Base-by-base conservation (phyloP, 2,888 invertebrate genomes). In the Aleiodes testaceus region DNA sequence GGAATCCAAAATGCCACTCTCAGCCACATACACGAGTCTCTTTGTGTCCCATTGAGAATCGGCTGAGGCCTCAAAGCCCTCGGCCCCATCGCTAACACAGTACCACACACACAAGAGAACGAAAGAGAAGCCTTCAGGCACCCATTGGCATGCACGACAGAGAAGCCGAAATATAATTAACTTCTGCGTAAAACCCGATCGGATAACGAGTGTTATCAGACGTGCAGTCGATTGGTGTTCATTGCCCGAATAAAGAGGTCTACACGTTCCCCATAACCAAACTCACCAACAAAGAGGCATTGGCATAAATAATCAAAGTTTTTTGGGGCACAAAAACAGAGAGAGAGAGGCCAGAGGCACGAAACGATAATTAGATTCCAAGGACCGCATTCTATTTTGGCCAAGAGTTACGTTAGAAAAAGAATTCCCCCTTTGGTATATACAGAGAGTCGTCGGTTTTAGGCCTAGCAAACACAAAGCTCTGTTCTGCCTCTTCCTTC, bases 341-440 rank as follows among this genome's bases (percentile, higher is more conserved):
- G 3, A 26, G 3, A 26, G 3, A 26, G 26, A 59, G 11, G 6
- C 36, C 11, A 36, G 9, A 36, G 9, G 36, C 55, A 65, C 53
- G 49, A 77, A 76, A 78, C 75, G 79, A 81, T 82, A 82, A 83
- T 83, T 82, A 83, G 81, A 83, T 83, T 82, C 79, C 77, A 78
- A 77, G 74, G 79, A 77, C 80, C 79, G 77, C 79, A 79, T 72
- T 70, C 61, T 81, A 80, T 82, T 81, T 79, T 76, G 78, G 75
- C 77, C 73, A 75, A 74, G 76, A 82, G 77, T 79, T 78, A 73
- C 79, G 79, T 79, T 77, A 78, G 75, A 77, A 76, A 74, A 79
- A 78, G 80, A 81, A 80, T 80, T 80, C 75, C 75, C 59, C 59
- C 59, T 52, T 36, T 50, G 11, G 50, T 59, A 42, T 55, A 55